These are phyloP conservation scores for Bombus waltoni DNA, from an alignment of 1,140 invertebrate genomes.

Conservation along the genomic window DNA sequence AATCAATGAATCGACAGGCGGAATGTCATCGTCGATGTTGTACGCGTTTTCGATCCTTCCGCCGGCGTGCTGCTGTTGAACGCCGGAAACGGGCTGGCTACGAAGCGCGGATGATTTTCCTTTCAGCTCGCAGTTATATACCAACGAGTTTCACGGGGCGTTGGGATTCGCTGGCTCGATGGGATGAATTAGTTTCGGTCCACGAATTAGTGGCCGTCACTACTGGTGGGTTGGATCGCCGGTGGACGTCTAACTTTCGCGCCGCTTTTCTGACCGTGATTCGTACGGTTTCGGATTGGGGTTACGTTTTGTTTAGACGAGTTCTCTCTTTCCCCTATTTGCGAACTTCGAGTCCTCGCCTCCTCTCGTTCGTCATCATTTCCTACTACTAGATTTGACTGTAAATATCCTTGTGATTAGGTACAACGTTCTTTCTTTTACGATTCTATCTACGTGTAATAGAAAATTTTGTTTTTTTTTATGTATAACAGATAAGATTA, in stretches of 20 bases:
- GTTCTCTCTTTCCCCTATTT: too few species aligned
- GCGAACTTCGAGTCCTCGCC: not conserved
- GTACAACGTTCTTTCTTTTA: not conserved
- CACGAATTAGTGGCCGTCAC: not conserved
- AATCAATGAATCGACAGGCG: slow-evolving; percentile 57
- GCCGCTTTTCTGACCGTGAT: not conserved
- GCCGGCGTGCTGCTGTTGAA: slow-evolving; percentile 1
- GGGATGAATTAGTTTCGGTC: slow-evolving; percentile 27
- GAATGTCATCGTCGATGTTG: slow-evolving; percentile 47
- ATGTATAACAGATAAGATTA: too few species aligned
- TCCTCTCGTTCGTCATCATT: too few species aligned
- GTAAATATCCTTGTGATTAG: not conserved
- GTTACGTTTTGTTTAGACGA: not conserved
- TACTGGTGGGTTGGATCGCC: not conserved
- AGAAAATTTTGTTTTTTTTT: too few species aligned
- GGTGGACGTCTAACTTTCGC: not conserved
- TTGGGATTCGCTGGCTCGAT: slow-evolving; percentile 2
- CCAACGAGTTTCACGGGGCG: slow-evolving; percentile 17
- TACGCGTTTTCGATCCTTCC: slow-evolving; percentile 34
- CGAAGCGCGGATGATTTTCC: slow-evolving; percentile 21
- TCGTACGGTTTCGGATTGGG: not conserved
- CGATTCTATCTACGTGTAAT: too few species aligned
- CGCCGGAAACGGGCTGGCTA: slow-evolving; percentile 16
- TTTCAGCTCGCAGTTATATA: not conserved
- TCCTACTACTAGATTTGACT: not conserved